Percentiles rank a stretch among this genome's conserved stretches.
Evolutionary conservation across 2,888 invertebrate species (phyloP).

Genomic region (Sminthurides aquaticus): DNA sequence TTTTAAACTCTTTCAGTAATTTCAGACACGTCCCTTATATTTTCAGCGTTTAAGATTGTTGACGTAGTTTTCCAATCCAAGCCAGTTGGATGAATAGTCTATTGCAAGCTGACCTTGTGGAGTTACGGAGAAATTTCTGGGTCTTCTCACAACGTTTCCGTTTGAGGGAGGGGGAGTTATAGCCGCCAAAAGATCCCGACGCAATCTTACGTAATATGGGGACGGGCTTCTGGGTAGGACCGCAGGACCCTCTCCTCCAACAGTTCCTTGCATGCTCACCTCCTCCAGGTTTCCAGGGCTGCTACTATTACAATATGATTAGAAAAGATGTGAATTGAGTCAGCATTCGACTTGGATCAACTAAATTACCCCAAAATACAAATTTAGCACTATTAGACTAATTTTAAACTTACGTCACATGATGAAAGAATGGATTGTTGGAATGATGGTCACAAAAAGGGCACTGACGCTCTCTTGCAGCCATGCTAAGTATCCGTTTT

Average conservation of each 20-base stretch:
- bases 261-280: conserved; percentile 12
- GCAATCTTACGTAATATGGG: conserved; percentile 36
- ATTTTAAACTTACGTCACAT: neutral
- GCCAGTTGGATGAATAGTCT: conserved; percentile 40
- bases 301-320: too few relatives aligned
- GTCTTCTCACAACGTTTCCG: conserved; percentile 11
- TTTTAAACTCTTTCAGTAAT: neutral
- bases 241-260: conserved; percentile 18
- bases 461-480: conserved; percentile 8
- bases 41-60: conserved; percentile 28
- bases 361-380: too few relatives aligned
- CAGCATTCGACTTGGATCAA: too few relatives aligned
- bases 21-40: neutral
- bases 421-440: neutral
- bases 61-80: conserved; percentile 37
- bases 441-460: conserved; percentile 17
- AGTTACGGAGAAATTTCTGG: conserved; percentile 36
- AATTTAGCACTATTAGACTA: neutral
- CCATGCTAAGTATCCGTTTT: conserved; percentile 4
- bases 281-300: conserved; percentile 18
- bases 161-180: conserved; percentile 23
- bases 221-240: conserved; percentile 27
- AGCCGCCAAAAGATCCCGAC: conserved; percentile 27
- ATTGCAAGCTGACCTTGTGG: conserved; percentile 38
- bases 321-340: too few relatives aligned